These are phyloP conservation scores for Scaeva pyrastri DNA, from an alignment of 2,888 invertebrate genomes.

Conservation along the genomic window DNA sequence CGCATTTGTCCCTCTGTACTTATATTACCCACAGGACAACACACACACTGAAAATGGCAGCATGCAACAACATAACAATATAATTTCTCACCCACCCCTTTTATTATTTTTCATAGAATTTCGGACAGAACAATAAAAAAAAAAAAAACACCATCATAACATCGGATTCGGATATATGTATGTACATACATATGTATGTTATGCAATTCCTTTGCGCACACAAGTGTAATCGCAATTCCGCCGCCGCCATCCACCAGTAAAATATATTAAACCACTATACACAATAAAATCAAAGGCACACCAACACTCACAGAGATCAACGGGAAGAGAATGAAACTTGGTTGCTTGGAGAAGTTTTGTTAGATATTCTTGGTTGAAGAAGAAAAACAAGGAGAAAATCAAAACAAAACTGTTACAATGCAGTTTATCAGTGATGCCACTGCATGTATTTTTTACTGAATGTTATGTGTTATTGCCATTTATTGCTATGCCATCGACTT, in stretches of 20 bases:
- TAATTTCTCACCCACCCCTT: not conserved
- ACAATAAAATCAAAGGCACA: not conserved
- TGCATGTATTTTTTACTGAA: not conserved
- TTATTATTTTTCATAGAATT: not conserved
- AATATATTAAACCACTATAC: constrained; percentile 6
- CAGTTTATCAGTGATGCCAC: constrained; percentile 30
- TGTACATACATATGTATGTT: too few relatives aligned
- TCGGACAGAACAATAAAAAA: not conserved
- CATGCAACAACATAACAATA: not conserved
- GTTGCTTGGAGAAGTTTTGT: not conserved
- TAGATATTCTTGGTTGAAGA: not conserved
- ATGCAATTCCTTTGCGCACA: constrained; percentile 37
- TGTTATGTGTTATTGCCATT: not conserved
- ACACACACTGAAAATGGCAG: not conserved
- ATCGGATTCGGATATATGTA: not conserved
- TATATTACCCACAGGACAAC: constrained; percentile 2
- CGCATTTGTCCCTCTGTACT: not conserved
- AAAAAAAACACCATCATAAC: constrained; percentile 17
- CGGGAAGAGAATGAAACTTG: constrained; percentile 1
- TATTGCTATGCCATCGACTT: too few relatives aligned
- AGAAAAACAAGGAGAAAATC: constrained; percentile 6
- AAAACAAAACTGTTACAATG: constrained; percentile 59
- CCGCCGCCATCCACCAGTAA: constrained; percentile 4
- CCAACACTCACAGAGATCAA: constrained; percentile 9
- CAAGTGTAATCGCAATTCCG: constrained; percentile 28